These are phyloP conservation scores for Gastrophysa polygoni DNA, from an alignment of 2,888 invertebrate genomes.

Conservation along the genomic window DNA sequence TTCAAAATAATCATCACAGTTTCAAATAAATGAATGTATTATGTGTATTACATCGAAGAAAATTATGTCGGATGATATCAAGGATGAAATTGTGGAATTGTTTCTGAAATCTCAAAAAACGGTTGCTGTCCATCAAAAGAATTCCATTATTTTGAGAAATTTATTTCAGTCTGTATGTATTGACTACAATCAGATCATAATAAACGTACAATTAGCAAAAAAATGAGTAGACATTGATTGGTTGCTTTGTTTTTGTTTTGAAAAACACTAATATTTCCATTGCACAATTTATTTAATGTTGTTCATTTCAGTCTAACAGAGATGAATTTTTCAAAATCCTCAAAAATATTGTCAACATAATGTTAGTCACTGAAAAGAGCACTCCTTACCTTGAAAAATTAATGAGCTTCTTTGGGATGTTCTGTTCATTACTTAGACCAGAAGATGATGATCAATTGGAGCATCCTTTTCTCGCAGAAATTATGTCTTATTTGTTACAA, in stretches of 20 bases:
- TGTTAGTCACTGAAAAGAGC: constrained; percentile 18
- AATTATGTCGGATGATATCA: constrained; percentile 9
- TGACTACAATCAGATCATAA: too few relatives aligned
- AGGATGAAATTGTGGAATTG: constrained; percentile 61
- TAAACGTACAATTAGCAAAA: too few relatives aligned
- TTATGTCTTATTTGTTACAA: constrained; percentile 68
- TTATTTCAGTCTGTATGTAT: constrained; percentile 66
- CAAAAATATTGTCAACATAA: constrained; percentile 16
- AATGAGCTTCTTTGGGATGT: constrained; percentile 28
- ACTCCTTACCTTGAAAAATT: constrained; percentile 18
- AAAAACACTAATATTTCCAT: too few relatives aligned
- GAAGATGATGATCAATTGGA: constrained; percentile 45
- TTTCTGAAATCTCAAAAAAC: constrained; percentile 65
- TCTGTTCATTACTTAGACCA: constrained; percentile 30
- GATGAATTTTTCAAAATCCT: constrained; percentile 21
- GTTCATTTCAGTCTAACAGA: constrained; percentile 22
- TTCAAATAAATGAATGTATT: neutral
- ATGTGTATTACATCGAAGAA: constrained; percentile 9
- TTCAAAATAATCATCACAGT: too few relatives aligned
- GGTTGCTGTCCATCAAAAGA: constrained; percentile 69
- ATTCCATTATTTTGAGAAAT: constrained; percentile 66
- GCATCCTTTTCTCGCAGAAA: constrained; percentile 61
- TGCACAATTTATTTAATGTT: neutral
- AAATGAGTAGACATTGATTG: too few relatives aligned
- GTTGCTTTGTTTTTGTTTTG: too few relatives aligned